A percentile compares a stretch with the other conserved stretches of the same genome.
These are phyloP conservation scores for Halocynthia aurantium DNA, from an alignment of 23 tunicate genomes.

Conservation along the genomic window DNA sequence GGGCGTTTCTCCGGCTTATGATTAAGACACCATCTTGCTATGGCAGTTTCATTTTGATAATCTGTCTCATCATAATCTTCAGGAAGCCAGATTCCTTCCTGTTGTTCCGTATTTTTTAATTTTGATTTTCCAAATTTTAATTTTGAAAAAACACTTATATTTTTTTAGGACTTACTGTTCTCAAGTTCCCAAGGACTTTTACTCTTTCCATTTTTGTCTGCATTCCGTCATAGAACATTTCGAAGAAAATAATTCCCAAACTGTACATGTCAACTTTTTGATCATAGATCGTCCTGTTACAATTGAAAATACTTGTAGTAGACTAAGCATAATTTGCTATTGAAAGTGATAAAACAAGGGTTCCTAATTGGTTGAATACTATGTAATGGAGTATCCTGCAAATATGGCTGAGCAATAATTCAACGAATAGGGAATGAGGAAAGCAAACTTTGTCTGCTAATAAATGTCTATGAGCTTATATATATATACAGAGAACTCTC, in stretches of 20 bases:
- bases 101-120: background rate
- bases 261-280: conserved; percentile 93
- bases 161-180: conserved; percentile 34
- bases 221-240: conserved; percentile 66
- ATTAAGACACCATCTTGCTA: conserved; percentile 75
- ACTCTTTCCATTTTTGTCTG: conserved; percentile 80
- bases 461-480: too few species aligned
- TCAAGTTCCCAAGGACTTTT: conserved; percentile 52
- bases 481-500: too few species aligned
- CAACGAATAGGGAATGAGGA: too few species aligned
- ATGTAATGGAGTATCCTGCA: too few species aligned
- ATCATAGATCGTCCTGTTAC: conserved; percentile 54
- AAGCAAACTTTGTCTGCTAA: too few species aligned
- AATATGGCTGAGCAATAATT: too few species aligned
- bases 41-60: conserved; percentile 41
- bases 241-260: conserved; percentile 86
- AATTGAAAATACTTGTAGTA: background rate
- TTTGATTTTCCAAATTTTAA: background rate
- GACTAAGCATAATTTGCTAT: background rate
- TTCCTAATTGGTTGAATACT: too few species aligned
- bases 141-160: background rate
- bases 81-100: conserved; percentile 67
- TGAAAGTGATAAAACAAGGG: background rate
- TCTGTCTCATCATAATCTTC: conserved; percentile 50
- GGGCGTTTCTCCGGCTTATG: conserved; percentile 78